Evolutionary conservation across 2,797 vertebrate species (phyloP), one percentile per base, ranked within the genome.

Genomic region (Australoheros facetus): DNA sequence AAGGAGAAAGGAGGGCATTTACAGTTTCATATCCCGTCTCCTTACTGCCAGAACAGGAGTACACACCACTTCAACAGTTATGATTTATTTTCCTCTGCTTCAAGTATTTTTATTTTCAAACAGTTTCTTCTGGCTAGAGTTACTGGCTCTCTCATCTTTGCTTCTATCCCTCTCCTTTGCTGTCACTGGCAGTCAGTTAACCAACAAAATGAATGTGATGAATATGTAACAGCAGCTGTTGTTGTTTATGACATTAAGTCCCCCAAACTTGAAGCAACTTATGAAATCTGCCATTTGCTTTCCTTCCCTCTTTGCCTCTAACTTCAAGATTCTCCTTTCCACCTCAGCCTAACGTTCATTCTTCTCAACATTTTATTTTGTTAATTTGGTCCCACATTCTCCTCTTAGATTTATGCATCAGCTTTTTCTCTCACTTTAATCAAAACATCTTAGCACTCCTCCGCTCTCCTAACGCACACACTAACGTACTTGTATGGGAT

Each of bases 401-500:
- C 30, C 16, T 39, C 48, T 72, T 23, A 37, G 7, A 26, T 60
- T 26, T 69, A 56, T 66, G 21, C n/a, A 57, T 71, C 1, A 54
- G 3, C 75, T 64, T 69, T 17, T 51, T 59, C 19, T 60, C 14
- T 28, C 39, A 48, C 26, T 80, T 57, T 80, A 81, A 74, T 73
- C 39, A 79, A 48, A 32, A 7, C 8, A 45, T 60, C 19, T 78
- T 28, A 28, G 26, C 11, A 48, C 51, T 79, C 26, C 26, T 37
- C 48, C 55, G 42, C 53, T 30, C 48, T 32, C 37, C 37, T 37
- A 37, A n/a, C 80, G 56, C 64, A 54, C 34, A 30, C 70, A 39
- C 17, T 34, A 69, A 28, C 97, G 94, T 97, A 99, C 98, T 99
- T 99, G 96, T 98, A 99, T 0, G 98, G 98, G 90, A 99, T 98